A percentile compares a stretch with the other conserved stretches of the same genome.
These are phyloP conservation scores for Tychaedon coryphoeus DNA, from an alignment of 2,113 vertebrate genomes.

Conservation along the genomic window DNA sequence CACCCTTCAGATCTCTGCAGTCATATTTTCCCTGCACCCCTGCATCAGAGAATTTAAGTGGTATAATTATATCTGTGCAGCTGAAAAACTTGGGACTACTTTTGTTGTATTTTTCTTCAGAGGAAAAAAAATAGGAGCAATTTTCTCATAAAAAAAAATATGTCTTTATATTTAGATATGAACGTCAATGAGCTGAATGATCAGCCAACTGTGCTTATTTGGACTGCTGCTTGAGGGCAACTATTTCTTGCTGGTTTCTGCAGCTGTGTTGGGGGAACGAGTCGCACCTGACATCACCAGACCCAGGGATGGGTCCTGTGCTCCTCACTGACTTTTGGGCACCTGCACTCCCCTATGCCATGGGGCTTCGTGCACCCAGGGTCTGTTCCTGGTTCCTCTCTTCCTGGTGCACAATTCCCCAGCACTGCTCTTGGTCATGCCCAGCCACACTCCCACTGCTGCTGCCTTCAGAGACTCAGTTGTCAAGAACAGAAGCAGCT, in stretches of 20 bases:
- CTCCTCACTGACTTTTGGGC: neutral
- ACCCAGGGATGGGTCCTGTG: neutral
- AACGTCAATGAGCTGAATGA: slow-evolving; percentile 44
- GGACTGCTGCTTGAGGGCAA: slow-evolving; percentile 43
- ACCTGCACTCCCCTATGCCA: neutral
- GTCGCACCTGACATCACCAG: neutral
- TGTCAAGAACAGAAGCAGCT: neutral
- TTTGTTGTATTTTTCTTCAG: slow-evolving; percentile 54
- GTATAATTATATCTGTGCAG: slow-evolving; percentile 61
- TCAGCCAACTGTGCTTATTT: slow-evolving; percentile 38
- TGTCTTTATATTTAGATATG: slow-evolving; percentile 59
- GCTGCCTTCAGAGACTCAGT: neutral
- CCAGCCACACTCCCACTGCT: neutral
- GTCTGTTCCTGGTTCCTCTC: neutral
- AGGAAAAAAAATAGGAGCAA: slow-evolving; percentile 35
- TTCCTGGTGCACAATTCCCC: fast-evolving
- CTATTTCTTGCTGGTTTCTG: slow-evolving; percentile 48
- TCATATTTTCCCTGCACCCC: slow-evolving; percentile 40
- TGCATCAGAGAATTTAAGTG: slow-evolving; percentile 46
- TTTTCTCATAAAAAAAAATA: slow-evolving; percentile 50
- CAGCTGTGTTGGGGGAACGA: neutral
- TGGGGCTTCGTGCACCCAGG: neutral
- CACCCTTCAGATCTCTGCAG: slow-evolving; percentile 44
- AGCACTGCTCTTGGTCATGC: neutral
- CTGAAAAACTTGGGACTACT: slow-evolving; percentile 61